Percentiles rank a stretch among this genome's conserved stretches.
Evolutionary conservation across 2,888 invertebrate genomes (phyloP).

Genomic region (Tinea trinotella): DNA sequence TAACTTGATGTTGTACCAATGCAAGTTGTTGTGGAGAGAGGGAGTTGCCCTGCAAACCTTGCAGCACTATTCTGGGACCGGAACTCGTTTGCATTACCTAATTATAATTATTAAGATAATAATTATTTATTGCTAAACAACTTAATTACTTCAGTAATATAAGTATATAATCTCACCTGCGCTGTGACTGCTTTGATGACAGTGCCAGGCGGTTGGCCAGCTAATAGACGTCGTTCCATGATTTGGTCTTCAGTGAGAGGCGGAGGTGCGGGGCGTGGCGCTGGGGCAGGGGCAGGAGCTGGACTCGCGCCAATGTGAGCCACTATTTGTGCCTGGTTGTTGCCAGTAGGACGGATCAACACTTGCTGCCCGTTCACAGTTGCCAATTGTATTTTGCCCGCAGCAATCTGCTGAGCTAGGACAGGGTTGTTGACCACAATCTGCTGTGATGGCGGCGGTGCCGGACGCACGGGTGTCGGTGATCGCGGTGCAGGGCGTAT

Average conservation of each 20-base stretch:
- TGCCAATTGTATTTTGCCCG: slow-evolving; percentile 87
- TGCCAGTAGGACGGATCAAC: slow-evolving; percentile 82
- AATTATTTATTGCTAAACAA: not conserved
- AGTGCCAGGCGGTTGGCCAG: slow-evolving; percentile 88
- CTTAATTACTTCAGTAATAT: too few relatives aligned
- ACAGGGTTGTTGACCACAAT: slow-evolving; percentile 84
- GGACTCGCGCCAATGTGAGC: slow-evolving; percentile 78
- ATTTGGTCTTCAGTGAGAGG: slow-evolving; percentile 60
- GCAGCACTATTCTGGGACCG: slow-evolving; percentile 88
- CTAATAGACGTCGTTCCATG: slow-evolving; percentile 80
- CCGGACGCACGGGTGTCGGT: slow-evolving; percentile 36
- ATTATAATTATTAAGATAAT: too few relatives aligned
- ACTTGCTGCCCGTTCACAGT: slow-evolving; percentile 91
- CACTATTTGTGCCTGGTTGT: slow-evolving; percentile 84
- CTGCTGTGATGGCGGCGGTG: slow-evolving; percentile 69
- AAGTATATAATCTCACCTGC: slow-evolving; percentile 53
- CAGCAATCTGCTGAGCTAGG: slow-evolving; percentile 84
- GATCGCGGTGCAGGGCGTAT: slow-evolving; percentile 29
- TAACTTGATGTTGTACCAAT: slow-evolving; percentile 90
- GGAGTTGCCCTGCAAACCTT: slow-evolving; percentile 87
- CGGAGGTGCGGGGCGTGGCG: slow-evolving; percentile 28
- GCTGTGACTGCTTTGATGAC: slow-evolving; percentile 90
- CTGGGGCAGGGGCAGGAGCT: slow-evolving; percentile 29
- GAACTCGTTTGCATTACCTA: slow-evolving; percentile 86
- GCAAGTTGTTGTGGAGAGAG: slow-evolving; percentile 86